Evolutionary conservation across 2,888 invertebrate genomes (phyloP).

Genomic region (Marasmarcha lunaedactyla): DNA sequence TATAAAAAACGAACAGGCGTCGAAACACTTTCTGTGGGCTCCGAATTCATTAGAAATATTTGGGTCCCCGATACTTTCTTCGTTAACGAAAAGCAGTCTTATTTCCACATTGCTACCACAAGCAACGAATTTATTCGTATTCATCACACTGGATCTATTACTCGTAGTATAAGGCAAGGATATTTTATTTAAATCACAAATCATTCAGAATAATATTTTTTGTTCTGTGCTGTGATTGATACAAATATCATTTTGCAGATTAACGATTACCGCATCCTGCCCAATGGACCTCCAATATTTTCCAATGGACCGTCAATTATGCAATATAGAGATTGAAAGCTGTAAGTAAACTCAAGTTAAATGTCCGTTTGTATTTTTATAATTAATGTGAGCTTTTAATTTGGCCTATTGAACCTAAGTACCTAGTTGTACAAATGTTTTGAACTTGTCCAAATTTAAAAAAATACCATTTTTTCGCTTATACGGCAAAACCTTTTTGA

Average conservation of each 20-base stretch:
- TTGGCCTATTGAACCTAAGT: no score
- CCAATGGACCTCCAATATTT: constrained; percentile 97
- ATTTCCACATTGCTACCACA: constrained; percentile 99
- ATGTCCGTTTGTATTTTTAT: no score
- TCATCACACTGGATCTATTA: constrained; percentile 93
- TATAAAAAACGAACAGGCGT: constrained; percentile 90
- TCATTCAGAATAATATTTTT: no score
- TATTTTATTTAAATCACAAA: no score
- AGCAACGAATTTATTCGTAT: constrained; percentile 99
- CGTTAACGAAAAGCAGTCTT: constrained; percentile 99
- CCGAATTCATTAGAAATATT: constrained; percentile 96
- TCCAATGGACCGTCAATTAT: constrained; percentile 95
- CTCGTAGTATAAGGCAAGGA: constrained; percentile 91
- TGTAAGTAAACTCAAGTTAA: constrained; percentile 81
- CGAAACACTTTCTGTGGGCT: constrained; percentile 91
- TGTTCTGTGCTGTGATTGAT: no score
- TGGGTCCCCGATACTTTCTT: constrained; percentile 99
- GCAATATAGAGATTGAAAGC: constrained; percentile 96
- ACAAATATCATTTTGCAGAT: constrained; percentile 65
- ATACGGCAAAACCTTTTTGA: no score
- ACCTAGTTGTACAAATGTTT: no score
- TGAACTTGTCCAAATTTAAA: no score
- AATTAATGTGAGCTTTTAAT: no score
- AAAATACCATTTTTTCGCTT: no score
- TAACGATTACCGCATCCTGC: constrained; percentile 95